phyloP scores from a whole-genome alignment of 2,113 vertebrate genomes.

The Ramphastos sulfuratus region DNA sequence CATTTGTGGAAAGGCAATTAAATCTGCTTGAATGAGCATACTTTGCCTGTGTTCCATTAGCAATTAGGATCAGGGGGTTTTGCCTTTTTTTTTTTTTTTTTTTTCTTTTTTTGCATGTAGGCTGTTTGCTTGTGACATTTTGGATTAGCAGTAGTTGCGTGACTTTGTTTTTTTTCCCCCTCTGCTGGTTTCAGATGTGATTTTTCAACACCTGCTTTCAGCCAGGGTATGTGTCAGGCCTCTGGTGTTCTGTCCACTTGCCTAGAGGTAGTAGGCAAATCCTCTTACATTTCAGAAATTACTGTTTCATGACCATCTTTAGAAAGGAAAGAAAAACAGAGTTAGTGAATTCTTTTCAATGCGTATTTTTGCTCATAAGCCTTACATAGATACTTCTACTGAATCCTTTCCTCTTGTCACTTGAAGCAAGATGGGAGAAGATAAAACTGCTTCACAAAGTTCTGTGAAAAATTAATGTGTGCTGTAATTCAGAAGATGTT shows the following conservation, averaged over 20 bases:
- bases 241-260: background rate
- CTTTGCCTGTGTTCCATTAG: background rate
- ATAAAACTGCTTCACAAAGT: background rate
- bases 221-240: background rate
- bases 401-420: background rate
- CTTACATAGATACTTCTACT: background rate
- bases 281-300: background rate
- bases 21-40: background rate
- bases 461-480: conserved; percentile 34
- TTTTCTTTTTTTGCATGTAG: background rate
- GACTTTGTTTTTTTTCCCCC: background rate
- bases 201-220: background rate
- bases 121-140: background rate
- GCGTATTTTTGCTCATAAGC: background rate
- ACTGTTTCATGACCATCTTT: background rate
- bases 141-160: background rate
- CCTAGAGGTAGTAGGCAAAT: background rate
- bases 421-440: background rate
- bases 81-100: background rate
- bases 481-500: conserved; percentile 26
- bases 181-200: background rate
- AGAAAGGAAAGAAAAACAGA: background rate
- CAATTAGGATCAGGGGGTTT: background rate
- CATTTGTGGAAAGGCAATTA: conserved; percentile 25
- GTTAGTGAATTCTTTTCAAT: background rate